phyloP scores from a whole-genome alignment of 2,888 invertebrate species.

The Pseudococcus viburni region DNA sequence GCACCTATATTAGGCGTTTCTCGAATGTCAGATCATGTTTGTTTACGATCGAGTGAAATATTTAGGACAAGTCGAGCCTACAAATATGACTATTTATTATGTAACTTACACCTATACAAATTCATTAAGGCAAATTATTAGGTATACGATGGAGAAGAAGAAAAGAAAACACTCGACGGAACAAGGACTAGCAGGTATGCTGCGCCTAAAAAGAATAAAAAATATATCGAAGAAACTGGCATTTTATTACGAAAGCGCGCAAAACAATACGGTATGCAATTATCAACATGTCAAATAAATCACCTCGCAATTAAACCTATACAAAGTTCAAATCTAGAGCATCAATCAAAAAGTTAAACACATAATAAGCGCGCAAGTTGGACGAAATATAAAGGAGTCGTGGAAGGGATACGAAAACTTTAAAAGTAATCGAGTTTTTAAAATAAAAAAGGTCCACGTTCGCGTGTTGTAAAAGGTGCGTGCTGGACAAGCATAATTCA shows the following conservation, averaged over 20 bases:
- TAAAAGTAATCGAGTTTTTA: conserved; percentile 46
- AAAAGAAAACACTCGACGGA: background rate
- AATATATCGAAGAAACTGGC: conserved; percentile 17
- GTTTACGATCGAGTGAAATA: conserved; percentile 51
- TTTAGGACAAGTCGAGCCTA: conserved; percentile 54
- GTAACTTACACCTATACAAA: conserved; percentile 52
- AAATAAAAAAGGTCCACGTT: conserved; percentile 34
- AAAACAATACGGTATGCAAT: conserved; percentile 29
- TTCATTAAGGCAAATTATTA: conserved; percentile 47
- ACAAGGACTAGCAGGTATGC: background rate
- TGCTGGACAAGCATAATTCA: conserved; percentile 60
- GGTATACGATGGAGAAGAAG: background rate
- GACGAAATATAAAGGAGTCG: background rate
- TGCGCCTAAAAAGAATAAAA: conserved; percentile 1
- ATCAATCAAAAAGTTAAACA: conserved; percentile 47
- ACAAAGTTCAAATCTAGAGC: conserved; percentile 37
- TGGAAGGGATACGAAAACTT: conserved; percentile 19
- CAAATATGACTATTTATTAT: conserved; percentile 5
- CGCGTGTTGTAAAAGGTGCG: conserved; percentile 54
- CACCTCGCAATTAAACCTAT: conserved; percentile 47
- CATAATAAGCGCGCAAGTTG: background rate
- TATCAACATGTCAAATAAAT: conserved; percentile 44
- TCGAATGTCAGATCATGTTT: conserved; percentile 38
- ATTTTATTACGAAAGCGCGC: conserved; percentile 8
- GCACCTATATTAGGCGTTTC: conserved; percentile 48